Percentiles rank a stretch among this genome's conserved stretches.
Conservation (phyloP, 2,113 vertebrate species). For the Uria aalge region DNA sequence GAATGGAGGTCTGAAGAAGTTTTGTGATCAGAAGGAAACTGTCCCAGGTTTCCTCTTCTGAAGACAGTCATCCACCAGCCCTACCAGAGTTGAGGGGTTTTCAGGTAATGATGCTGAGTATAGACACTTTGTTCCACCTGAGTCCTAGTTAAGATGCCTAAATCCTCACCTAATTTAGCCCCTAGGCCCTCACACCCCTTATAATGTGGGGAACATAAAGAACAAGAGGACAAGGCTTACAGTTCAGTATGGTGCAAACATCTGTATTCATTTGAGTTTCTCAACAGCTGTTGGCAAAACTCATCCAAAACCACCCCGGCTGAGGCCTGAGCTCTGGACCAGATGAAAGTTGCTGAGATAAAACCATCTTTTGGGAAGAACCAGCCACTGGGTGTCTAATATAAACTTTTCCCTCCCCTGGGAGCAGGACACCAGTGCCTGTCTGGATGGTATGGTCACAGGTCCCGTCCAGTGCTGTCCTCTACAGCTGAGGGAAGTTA, state of each 20-base stretch:
- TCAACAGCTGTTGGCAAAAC: not conserved
- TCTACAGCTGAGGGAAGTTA: not conserved
- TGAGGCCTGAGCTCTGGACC: not conserved
- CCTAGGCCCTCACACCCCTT: not conserved
- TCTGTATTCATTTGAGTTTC: not conserved
- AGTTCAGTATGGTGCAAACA: not conserved
- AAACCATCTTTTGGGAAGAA: not conserved
- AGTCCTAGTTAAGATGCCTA: not conserved
- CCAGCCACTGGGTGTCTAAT: not conserved
- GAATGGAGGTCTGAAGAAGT: not conserved
- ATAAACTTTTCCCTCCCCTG: not conserved
- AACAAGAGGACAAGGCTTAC: not conserved
- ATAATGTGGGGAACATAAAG: not conserved
- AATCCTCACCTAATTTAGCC: not conserved
- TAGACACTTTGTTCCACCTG: not conserved
- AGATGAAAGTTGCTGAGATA: not conserved
- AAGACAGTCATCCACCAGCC: not conserved
- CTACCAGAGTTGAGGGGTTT: not conserved
- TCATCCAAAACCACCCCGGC: not conserved
- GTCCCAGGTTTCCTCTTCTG: not conserved
- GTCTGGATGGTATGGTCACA: not conserved
- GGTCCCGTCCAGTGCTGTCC: not conserved
- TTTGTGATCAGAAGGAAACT: not conserved
- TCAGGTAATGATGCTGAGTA: not conserved
- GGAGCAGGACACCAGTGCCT: not conserved